phyloP scores from a whole-genome alignment of 2,888 invertebrate genomes.

The Pteria penguin region DNA sequence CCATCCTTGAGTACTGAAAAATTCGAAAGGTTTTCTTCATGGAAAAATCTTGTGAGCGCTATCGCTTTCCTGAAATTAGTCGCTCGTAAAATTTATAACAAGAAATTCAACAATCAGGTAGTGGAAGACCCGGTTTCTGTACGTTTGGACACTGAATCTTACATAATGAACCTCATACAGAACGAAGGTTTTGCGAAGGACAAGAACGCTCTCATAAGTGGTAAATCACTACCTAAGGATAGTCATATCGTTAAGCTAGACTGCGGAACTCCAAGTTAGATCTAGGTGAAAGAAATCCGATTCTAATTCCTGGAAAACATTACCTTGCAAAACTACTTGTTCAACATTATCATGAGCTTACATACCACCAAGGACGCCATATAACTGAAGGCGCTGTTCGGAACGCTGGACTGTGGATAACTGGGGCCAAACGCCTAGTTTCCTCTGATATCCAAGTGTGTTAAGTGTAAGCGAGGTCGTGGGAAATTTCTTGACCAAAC shows the following conservation, averaged over 20 bases:
- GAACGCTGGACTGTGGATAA: constrained; percentile 47
- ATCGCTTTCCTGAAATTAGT: not conserved
- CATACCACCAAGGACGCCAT: constrained; percentile 45
- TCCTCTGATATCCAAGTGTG: constrained; percentile 39
- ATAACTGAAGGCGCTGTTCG: constrained; percentile 46
- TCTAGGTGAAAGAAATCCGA: constrained; percentile 32
- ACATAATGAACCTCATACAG: constrained; percentile 35
- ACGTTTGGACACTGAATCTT: constrained; percentile 19
- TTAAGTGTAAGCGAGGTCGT: constrained; percentile 25
- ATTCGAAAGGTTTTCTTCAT: constrained; percentile 46
- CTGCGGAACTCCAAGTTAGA: constrained; percentile 13
- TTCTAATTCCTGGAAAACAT: constrained; percentile 22
- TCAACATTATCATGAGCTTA: constrained; percentile 33
- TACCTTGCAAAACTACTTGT: constrained; percentile 43
- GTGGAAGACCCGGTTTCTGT: no score
- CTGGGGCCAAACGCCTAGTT: constrained; percentile 35
- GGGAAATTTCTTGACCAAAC: constrained; percentile 21
- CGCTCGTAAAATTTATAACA: no score
- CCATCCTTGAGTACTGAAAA: constrained; percentile 10
- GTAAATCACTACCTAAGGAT: constrained; percentile 14
- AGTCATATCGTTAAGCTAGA: constrained; percentile 30
- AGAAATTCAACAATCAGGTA: no score
- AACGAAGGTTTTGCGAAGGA: constrained; percentile 31
- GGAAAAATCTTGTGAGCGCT: constrained; percentile 33
- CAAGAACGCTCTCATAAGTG: not conserved